A percentile compares a stretch with the other conserved stretches of the same genome.
Evolutionary conservation across 2,888 invertebrate genomes (phyloP).

Genomic region (Tyria jacobaeae): DNA sequence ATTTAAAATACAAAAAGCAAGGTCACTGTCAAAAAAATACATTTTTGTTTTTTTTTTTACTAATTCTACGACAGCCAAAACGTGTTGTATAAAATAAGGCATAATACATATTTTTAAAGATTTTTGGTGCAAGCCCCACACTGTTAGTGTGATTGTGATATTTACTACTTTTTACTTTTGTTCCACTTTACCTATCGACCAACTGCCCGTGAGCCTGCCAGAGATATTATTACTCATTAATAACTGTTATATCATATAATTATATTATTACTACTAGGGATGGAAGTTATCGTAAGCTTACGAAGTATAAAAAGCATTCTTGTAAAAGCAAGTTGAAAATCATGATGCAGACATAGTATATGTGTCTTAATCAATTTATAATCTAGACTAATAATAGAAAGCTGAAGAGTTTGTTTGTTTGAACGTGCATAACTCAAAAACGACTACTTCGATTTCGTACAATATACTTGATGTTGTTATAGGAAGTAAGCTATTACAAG

Average conservation of each 20-base stretch:
- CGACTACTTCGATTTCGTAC: not conserved
- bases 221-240: constrained; percentile 47
- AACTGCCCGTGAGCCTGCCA: constrained; percentile 69
- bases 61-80: constrained; percentile 50
- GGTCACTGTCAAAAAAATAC: constrained; percentile 51
- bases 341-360: constrained; percentile 40
- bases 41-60: constrained; percentile 38
- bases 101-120: constrained; percentile 15
- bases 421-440: not conserved
- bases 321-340: constrained; percentile 55
- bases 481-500: not conserved
- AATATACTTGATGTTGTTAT: not conserved
- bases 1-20: constrained; percentile 45
- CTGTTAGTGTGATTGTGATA: constrained; percentile 46
- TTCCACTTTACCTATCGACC: constrained; percentile 72
- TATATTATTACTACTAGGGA: constrained; percentile 33
- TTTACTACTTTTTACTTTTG: constrained; percentile 42
- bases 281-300: constrained; percentile 64
- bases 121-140: constrained; percentile 43
- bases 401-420: not conserved
- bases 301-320: constrained; percentile 53
- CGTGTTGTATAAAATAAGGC: constrained; percentile 29
- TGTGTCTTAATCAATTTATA: not conserved
- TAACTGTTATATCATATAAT: constrained; percentile 28
- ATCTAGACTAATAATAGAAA: not conserved